Evolutionary conservation across 92 coral and sea anemone species (phyloP).

Genomic region (Montipora capitata): DNA sequence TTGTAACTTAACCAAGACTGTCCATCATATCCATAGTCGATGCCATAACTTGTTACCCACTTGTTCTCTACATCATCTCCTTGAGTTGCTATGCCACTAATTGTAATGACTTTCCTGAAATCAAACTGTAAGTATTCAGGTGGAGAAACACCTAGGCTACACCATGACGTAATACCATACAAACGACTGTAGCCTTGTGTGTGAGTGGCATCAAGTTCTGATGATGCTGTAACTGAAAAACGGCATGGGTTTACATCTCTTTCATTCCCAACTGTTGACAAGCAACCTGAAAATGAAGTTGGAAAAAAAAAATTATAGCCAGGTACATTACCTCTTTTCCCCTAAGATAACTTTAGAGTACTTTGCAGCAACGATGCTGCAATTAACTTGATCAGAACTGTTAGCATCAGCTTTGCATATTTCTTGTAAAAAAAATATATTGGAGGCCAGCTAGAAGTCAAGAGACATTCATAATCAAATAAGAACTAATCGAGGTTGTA

Average conservation of each 20-base stretch:
- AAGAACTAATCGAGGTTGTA: no score
- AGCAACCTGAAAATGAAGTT: conserved; percentile 3
- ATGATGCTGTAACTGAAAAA: conserved; percentile 35
- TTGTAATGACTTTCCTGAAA: conserved; percentile 37
- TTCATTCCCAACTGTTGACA: conserved; percentile 34
- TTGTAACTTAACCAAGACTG: conserved; percentile 46
- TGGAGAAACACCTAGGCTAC: not conserved
- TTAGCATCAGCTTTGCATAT: not conserved
- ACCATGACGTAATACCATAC: not conserved
- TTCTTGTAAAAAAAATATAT: not conserved
- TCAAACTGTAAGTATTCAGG: conserved; percentile 55
- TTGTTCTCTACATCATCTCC: conserved; percentile 62
- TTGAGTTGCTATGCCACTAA: conserved; percentile 79
- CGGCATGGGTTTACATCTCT: not conserved
- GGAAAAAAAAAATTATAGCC: not conserved
- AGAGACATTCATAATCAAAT: not conserved
- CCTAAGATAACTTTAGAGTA: no score
- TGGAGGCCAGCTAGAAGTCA: not conserved
- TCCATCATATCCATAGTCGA: conserved; percentile 61
- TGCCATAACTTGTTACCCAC: conserved; percentile 65
- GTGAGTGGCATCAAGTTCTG: conserved; percentile 14
- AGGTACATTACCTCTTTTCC: no score
- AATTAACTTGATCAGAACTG: no score
- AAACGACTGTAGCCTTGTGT: not conserved
- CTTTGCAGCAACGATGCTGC: no score